These are phyloP conservation scores for Acanthosepion esculentum DNA, from an alignment of 2,888 invertebrate species.

Conservation along the genomic window DNA sequence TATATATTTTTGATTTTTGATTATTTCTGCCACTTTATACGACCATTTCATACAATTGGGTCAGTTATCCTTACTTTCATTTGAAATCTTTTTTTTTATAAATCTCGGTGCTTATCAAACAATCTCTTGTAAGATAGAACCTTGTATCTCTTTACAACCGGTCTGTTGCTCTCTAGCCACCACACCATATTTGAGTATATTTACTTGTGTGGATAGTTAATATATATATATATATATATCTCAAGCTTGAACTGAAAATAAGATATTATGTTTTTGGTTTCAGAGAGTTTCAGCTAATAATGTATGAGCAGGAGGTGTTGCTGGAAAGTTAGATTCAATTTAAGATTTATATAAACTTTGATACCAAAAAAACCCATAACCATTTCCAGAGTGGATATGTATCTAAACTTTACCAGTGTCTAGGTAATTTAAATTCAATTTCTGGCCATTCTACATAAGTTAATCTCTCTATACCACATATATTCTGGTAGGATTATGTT, in stretches of 20 bases:
- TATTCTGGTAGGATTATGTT: no score
- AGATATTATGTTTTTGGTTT: not conserved
- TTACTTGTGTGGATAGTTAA: not conserved
- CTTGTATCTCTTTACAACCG: not conserved
- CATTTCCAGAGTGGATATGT: no score
- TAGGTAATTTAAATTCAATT: no score
- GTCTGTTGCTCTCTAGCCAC: not conserved
- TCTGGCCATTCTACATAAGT: no score
- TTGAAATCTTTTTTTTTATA: not conserved
- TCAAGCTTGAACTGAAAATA: not conserved
- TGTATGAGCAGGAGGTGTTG: not conserved
- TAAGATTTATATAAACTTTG: no score
- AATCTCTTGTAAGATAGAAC: not conserved
- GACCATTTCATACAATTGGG: no score
- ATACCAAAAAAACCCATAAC: no score
- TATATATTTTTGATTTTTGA: no score
- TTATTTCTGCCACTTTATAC: no score
- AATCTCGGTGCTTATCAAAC: not conserved
- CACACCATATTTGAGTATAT: not conserved
- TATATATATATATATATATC: no score
- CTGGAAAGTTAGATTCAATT: not conserved
- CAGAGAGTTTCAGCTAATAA: not conserved
- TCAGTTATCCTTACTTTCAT: not conserved
- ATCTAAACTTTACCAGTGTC: no score
- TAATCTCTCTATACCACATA: no score